Evolutionary conservation across 2,797 vertebrate genomes (phyloP).

Genomic region (Hydrophis major): DNA sequence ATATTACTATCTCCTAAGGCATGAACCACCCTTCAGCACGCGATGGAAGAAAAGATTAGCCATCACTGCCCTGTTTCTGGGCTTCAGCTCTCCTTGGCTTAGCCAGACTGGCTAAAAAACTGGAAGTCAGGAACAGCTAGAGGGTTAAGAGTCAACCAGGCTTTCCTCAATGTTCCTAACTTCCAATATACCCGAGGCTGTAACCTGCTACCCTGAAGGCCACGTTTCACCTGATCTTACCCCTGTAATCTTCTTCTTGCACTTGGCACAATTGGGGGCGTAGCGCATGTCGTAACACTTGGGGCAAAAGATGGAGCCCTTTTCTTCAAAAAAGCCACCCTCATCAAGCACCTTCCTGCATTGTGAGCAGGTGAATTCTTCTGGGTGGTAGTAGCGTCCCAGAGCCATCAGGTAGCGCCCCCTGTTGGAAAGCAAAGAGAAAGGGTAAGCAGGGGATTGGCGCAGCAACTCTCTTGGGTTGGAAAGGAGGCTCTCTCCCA

Average conservation of each 20-base stretch:
- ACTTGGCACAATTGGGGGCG: conserved; percentile 92
- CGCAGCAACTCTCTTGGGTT: background rate
- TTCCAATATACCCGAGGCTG: background rate
- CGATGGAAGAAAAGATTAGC: too few species aligned
- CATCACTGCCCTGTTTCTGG: background rate
- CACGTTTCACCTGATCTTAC: conserved; percentile 66
- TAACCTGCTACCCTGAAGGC: background rate
- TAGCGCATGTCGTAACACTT: conserved; percentile 91
- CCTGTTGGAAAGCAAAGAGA: conserved; percentile 66
- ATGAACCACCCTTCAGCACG: background rate
- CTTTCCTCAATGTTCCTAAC: background rate
- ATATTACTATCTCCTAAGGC: background rate
- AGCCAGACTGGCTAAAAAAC: background rate
- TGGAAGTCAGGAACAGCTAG: too few species aligned
- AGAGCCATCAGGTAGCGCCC: conserved; percentile 94
- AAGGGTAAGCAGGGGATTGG: background rate
- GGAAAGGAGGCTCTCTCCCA: background rate
- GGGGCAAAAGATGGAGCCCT: conserved; percentile 91
- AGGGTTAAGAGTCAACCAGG: background rate
- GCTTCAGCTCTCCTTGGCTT: background rate
- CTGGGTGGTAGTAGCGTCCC: conserved; percentile 94
- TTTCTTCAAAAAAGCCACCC: conserved; percentile 96
- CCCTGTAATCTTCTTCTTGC: conserved; percentile 96
- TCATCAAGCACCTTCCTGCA: conserved; percentile 91
- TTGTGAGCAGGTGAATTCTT: conserved; percentile 95